Evolutionary conservation across 2,888 invertebrate species (phyloP).

Genomic region (Anticlea derivata): DNA sequence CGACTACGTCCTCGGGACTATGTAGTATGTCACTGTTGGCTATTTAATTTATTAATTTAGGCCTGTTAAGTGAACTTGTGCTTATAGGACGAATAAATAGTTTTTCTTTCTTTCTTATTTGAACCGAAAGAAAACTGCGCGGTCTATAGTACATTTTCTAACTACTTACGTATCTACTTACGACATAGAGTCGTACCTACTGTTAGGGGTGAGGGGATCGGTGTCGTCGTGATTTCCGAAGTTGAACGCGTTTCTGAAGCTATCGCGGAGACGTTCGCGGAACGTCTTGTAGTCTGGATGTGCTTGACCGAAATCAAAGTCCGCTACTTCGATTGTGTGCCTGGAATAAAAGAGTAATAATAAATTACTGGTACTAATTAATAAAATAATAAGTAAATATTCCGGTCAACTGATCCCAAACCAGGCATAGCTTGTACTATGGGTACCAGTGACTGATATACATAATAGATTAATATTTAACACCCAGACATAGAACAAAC

Average conservation of each 20-base stretch:
- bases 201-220: slow-evolving; percentile 69
- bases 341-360: slow-evolving; percentile 65
- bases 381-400: too few species aligned
- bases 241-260: slow-evolving; percentile 82
- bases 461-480: too few species aligned
- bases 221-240: slow-evolving; percentile 66
- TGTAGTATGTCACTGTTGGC: too few species aligned
- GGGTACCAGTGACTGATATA: too few species aligned
- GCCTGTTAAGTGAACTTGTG: too few species aligned
- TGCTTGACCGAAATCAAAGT: slow-evolving; percentile 94
- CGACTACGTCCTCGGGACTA: too few species aligned
- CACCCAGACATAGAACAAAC: too few species aligned
- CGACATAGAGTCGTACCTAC: slow-evolving; percentile 84
- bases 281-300: slow-evolving; percentile 95
- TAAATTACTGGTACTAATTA: not conserved
- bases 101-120: too few species aligned
- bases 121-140: not conserved
- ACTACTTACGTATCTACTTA: slow-evolving; percentile 43
- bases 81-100: too few species aligned
- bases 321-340: slow-evolving; percentile 93
- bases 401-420: too few species aligned
- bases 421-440: too few species aligned
- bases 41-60: too few species aligned
- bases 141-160: not conserved
- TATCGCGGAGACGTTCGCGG: slow-evolving; percentile 90